phyloP scores from a whole-genome alignment of 2,797 vertebrate species.

The Sylvilagus floridanus region DNA sequence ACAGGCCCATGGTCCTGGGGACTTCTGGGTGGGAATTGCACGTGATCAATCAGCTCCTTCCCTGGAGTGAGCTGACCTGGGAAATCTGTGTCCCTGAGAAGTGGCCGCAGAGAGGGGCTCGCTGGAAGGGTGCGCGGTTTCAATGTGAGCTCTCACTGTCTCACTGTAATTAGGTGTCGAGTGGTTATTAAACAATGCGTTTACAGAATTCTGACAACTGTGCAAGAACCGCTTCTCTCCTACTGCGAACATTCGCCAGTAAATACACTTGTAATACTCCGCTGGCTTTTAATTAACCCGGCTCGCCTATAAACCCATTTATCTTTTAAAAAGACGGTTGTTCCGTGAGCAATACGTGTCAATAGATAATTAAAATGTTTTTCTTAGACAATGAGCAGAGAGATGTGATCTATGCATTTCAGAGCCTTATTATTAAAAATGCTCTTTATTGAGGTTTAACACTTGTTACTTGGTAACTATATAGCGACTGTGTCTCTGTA shows the following conservation, averaged over 20 bases:
- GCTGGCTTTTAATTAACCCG: slow-evolving; percentile 74
- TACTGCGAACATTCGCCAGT: slow-evolving; percentile 67
- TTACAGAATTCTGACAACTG: slow-evolving; percentile 79
- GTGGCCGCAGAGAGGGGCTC: not conserved
- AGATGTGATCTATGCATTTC: slow-evolving; percentile 72
- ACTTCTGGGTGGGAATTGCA: too few relatives aligned
- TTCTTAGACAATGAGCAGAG: slow-evolving; percentile 74
- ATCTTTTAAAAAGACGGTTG: slow-evolving; percentile 69
- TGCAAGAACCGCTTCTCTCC: slow-evolving; percentile 54
- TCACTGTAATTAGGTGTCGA: slow-evolving; percentile 79
- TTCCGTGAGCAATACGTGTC: slow-evolving; percentile 65
- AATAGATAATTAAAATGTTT: slow-evolving; percentile 81
- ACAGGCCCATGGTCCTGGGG: accelerated
- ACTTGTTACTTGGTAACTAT: slow-evolving; percentile 67
- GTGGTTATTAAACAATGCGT: slow-evolving; percentile 82
- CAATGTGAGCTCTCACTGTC: slow-evolving; percentile 64
- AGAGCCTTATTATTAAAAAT: slow-evolving; percentile 70
- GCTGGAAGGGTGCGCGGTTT: slow-evolving; percentile 18
- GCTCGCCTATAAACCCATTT: slow-evolving; percentile 58
- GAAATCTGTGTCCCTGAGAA: not conserved
- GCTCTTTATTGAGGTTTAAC: slow-evolving; percentile 66
- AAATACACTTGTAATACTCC: slow-evolving; percentile 76
- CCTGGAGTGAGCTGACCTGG: not conserved
- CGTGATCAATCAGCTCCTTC: not conserved
- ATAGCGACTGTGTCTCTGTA: slow-evolving; percentile 56